Conservation (phyloP, 1,140 invertebrate species). For the Spodoptera frugiperda region DNA sequence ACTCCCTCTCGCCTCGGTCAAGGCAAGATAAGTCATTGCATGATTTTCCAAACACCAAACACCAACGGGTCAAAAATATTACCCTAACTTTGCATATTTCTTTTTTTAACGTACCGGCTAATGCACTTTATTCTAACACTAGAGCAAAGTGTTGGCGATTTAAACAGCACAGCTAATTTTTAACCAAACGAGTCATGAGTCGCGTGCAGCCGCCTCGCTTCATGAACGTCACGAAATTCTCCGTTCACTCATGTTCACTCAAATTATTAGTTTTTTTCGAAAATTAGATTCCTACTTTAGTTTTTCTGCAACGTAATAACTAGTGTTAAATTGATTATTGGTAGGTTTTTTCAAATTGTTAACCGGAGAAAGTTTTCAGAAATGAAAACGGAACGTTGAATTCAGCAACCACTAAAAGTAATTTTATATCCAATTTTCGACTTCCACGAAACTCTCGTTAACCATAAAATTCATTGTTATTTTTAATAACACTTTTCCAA, state of each 20-base stretch:
- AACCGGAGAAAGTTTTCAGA: too few species aligned
- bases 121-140: constrained; percentile 6
- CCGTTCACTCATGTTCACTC: constrained; percentile 31
- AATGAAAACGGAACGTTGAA: too few species aligned
- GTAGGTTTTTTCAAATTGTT: neutral
- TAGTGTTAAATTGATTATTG: neutral
- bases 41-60: too few species aligned
- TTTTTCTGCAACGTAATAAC: constrained; percentile 3
- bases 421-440: neutral
- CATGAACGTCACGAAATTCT: constrained; percentile 25
- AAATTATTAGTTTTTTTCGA: constrained; percentile 18
- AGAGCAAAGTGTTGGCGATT: neutral
- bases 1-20: too few species aligned
- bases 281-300: constrained; percentile 9
- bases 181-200: neutral
- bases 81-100: neutral
- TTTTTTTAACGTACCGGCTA: too few species aligned
- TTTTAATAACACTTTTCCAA: too few species aligned
- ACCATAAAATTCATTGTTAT: too few species aligned
- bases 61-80: too few species aligned
- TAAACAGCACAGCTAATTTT: constrained; percentile 1
- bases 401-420: neutral
- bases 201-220: constrained; percentile 7
- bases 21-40: too few species aligned
- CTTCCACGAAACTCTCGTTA: too few species aligned